phyloP scores from a whole-genome alignment of 1,140 invertebrate genomes.

The Lutraria rhynchaena region DNA sequence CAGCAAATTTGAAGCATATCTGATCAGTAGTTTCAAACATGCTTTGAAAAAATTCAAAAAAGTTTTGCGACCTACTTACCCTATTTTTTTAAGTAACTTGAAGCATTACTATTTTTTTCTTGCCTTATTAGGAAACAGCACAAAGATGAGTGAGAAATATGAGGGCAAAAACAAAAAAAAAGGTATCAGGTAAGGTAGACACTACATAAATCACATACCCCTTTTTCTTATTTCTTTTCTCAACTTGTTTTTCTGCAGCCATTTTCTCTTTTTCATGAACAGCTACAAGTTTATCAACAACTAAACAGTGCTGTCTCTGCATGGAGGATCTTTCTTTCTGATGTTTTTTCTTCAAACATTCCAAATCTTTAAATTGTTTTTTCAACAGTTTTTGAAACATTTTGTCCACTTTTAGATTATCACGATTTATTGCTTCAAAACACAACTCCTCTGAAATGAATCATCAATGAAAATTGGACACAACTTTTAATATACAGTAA shows the following conservation, averaged over 20 bases:
- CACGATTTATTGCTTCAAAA: constrained; percentile 93
- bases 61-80: too few species aligned
- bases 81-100: too few species aligned
- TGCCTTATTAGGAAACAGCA: neutral
- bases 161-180: neutral
- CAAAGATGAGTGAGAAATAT: neutral
- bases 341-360: constrained; percentile 95
- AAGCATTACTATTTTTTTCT: too few species aligned
- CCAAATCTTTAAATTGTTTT: constrained; percentile 98
- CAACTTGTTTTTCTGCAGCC: constrained; percentile 76
- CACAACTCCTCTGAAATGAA: constrained; percentile 66
- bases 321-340: constrained; percentile 95
- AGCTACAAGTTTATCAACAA: constrained; percentile 94
- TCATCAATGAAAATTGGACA: too few species aligned
- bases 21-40: too few species aligned
- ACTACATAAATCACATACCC: constrained; percentile 61
- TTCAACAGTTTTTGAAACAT: constrained; percentile 96
- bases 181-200: neutral
- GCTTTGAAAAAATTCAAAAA: too few species aligned
- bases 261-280: constrained; percentile 79
- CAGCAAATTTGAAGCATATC: too few species aligned
- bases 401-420: constrained; percentile 95
- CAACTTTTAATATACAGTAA: too few species aligned
- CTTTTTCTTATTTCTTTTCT: constrained; percentile 79
- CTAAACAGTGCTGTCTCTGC: constrained; percentile 96